Evolutionary conservation across 2,797 vertebrate genomes (phyloP).

Genomic region (Sebastiscus albofasciatus): DNA sequence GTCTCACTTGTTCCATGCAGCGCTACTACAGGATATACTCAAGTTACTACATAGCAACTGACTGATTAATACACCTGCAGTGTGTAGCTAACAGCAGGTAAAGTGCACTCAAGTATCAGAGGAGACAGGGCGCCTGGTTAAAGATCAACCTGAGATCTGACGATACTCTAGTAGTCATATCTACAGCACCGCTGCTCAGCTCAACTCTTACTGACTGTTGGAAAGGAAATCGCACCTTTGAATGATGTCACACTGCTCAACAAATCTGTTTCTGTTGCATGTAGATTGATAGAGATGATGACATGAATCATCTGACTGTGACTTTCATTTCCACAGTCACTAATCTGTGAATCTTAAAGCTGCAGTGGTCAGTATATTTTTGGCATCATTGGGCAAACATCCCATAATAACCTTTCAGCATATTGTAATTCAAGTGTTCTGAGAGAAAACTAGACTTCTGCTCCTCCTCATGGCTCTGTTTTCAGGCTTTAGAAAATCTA

Average conservation of each 20-base stretch:
- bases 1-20: neutral
- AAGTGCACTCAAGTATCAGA: neutral
- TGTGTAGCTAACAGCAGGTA: neutral
- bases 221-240: neutral
- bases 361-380: too few relatives aligned
- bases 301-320: too few relatives aligned
- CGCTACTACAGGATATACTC: neutral
- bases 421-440: too few relatives aligned
- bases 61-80: neutral
- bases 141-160: neutral
- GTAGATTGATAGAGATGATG: neutral
- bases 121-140: neutral
- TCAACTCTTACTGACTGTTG: neutral
- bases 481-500: too few relatives aligned
- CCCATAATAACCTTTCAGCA: too few relatives aligned
- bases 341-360: too few relatives aligned
- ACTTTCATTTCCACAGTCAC: neutral
- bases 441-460: too few relatives aligned
- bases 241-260: neutral
- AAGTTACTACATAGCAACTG: neutral
- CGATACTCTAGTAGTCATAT: neutral
- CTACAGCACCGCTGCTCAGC: neutral
- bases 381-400: too few relatives aligned
- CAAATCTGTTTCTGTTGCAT: neutral
- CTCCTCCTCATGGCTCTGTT: too few relatives aligned